A percentile compares a stretch with the other conserved stretches of the same genome.
These are phyloP conservation scores for Sigmodon hispidus DNA, from an alignment of 2,113 vertebrate species.

Conservation along the genomic window DNA sequence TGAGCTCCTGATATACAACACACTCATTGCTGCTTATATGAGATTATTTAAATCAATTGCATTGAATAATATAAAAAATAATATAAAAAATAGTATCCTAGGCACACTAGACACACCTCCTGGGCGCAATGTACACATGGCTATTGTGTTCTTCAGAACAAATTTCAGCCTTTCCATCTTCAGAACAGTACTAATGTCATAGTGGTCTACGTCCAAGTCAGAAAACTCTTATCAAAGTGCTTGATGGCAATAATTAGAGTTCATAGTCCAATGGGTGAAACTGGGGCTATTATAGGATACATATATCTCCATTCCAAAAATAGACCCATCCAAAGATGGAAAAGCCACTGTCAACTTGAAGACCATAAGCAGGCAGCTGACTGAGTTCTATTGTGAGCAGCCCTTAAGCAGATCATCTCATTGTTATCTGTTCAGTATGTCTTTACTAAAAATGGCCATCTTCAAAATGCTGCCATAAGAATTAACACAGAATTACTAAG, in stretches of 20 bases:
- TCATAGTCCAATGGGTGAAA: not conserved
- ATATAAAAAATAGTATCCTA: not conserved
- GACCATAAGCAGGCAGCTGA: not conserved
- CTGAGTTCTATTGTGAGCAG: not conserved
- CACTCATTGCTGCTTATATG: not conserved
- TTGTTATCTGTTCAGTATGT: not conserved
- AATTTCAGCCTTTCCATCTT: no score
- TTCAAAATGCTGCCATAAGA: not conserved
- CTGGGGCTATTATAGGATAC: not conserved
- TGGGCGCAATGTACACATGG: not conserved
- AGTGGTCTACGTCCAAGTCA: not conserved
- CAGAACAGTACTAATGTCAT: rapidly evolving
- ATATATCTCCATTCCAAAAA: constrained; percentile 19
- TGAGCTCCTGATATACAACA: not conserved
- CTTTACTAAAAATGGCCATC: not conserved
- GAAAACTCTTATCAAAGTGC: not conserved
- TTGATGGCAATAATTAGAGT: not conserved
- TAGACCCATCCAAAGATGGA: not conserved
- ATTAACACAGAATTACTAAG: not conserved
- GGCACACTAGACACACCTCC: not conserved
- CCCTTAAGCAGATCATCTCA: not conserved
- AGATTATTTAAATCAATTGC: constrained; percentile 4
- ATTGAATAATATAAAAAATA: not conserved
- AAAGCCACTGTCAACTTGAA: not conserved
- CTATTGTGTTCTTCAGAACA: not conserved